Evolutionary conservation across 2,797 vertebrate genomes (phyloP), one percentile per base, ranked within the genome.

Genomic region (Sphenopsis melanotis): DNA sequence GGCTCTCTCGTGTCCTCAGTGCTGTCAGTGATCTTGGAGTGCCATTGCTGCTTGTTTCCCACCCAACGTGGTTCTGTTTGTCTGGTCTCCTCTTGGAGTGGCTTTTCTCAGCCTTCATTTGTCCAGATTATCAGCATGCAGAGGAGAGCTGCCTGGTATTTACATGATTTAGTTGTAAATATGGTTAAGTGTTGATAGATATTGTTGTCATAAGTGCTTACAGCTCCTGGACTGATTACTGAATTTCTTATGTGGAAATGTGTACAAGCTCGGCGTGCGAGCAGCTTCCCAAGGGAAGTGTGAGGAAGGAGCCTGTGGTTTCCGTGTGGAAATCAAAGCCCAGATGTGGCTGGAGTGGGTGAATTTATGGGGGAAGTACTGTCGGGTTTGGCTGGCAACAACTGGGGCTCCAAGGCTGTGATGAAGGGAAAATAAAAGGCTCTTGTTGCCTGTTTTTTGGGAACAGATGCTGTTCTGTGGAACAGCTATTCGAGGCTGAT

Each of bases 81-180:
- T 12, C 80, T 6, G 19, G 12, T n/a, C 76, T 47, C 71, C 57
- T 59, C 69, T 17, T 8, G 37, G 57, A 79, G 68, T 2, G 24
- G 42, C 39, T 82, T 55, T 86, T 37, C 30, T 6, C 69, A 78
- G 94, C 81, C 71, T 79, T 75, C 52, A 6, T 23, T 94, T 83
- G 87, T 77, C 72, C 65, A 19, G 78, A 41, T 87, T 18, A 90
- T 95, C 89, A 82, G 65, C 90, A 92, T 91, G 81, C 49, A 50
- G 91, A 65, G 90, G 64, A 86, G 92, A 85, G 81, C 71, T 77
- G 90, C 19, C 81, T 94, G 39, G 65, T 94, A 70, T 94, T 97
- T 96, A 89, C 87, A 79, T 94, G 95, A 80, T 95, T 95, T 95
- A 69, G 82, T 87, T 97, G 90, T 94, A 93, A 96, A 95, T 94